phyloP scores from a whole-genome alignment of 2,797 vertebrate species.

The Anisognathus igniventris region DNA sequence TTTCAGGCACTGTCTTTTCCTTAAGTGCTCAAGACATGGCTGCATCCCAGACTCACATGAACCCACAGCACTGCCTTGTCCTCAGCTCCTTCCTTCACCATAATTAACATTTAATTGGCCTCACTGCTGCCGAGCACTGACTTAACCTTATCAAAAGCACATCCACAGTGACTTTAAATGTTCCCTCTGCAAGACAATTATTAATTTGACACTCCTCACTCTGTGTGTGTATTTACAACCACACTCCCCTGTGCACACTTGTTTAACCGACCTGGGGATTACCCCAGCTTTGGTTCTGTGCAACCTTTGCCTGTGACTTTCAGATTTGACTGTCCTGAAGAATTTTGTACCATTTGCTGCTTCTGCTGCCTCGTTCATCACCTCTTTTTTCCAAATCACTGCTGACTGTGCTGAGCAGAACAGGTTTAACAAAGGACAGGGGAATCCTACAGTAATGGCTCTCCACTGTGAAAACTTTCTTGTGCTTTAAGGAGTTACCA shows the following conservation, averaged over 20 bases:
- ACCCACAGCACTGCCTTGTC: not conserved
- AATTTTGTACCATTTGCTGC: not conserved
- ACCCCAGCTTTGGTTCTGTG: not conserved
- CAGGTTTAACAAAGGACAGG: not conserved
- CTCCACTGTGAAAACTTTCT: not conserved
- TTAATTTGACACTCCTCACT: constrained; percentile 7
- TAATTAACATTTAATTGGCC: constrained; percentile 57
- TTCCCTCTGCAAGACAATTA: constrained; percentile 10
- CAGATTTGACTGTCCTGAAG: constrained; percentile 4
- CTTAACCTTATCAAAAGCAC: constrained; percentile 46
- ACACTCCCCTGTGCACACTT: not conserved
- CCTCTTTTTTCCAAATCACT: not conserved
- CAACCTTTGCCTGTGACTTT: not conserved
- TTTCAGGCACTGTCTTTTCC: not conserved
- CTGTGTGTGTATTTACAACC: constrained; percentile 14
- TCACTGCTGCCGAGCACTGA: constrained; percentile 22
- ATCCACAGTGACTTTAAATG: constrained; percentile 10
- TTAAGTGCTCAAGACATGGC: not conserved
- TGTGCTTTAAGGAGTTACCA: not conserved
- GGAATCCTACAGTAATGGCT: not conserved
- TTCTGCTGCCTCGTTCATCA: not conserved
- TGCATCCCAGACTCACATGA: not conserved
- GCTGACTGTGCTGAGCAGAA: not conserved
- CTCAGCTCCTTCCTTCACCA: constrained; percentile 8
- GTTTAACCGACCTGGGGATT: not conserved